Conservation (phyloP, 2,888 invertebrate species). For the Esperia sulphurella region DNA sequence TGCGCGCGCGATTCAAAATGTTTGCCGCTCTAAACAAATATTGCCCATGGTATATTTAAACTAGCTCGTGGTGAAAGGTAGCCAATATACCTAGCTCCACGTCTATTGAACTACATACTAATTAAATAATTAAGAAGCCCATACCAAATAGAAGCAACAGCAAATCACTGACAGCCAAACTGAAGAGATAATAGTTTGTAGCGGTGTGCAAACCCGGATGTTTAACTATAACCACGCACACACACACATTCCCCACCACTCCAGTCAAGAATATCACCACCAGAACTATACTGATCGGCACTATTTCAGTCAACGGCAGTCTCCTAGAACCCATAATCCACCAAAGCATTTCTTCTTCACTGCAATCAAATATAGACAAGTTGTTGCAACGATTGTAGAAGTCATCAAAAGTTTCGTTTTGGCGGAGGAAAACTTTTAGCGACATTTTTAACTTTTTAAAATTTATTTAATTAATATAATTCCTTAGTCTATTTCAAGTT, state of each 20-base stretch:
- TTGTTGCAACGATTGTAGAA: constrained; percentile 70
- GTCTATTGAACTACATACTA: no score
- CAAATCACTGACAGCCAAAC: constrained; percentile 92
- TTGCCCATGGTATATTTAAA: no score
- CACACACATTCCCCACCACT: constrained; percentile 89
- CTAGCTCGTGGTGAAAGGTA: no score
- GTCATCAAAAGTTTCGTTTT: constrained; percentile 59
- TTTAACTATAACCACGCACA: constrained; percentile 90
- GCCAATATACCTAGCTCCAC: no score
- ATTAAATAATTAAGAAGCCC: constrained; percentile 30
- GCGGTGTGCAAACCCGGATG: constrained; percentile 92
- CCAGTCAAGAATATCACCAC: constrained; percentile 90
- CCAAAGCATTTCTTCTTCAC: constrained; percentile 79
- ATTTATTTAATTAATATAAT: neutral
- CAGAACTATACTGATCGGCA: constrained; percentile 84
- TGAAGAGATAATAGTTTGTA: constrained; percentile 95
- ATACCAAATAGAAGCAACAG: constrained; percentile 89
- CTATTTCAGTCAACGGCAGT: constrained; percentile 76
- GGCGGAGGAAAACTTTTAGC: constrained; percentile 35
- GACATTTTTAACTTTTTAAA: neutral
- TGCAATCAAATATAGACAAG: constrained; percentile 75
- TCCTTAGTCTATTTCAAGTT: no score
- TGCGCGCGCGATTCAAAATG: no score
- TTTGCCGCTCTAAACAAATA: no score
- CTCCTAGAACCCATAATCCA: constrained; percentile 81